Base-by-base conservation (phyloP, 53 echinoderm and acorn worm species). In the Temnopleurus reevesii region DNA sequence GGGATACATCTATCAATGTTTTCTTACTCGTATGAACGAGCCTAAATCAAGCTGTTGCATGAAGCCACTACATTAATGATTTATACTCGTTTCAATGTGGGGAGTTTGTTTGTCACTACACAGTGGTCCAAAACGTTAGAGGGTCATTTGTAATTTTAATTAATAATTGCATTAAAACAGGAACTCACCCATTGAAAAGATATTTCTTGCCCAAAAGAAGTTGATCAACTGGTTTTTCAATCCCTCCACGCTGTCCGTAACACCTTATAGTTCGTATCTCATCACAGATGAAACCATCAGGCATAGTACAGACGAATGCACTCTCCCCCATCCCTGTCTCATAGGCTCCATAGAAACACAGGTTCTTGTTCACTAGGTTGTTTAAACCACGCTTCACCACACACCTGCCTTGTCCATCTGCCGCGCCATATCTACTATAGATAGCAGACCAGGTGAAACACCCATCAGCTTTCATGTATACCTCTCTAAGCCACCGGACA, bases 281-380 rank as follows among this genome's bases (percentile, higher is more conserved):
- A 51, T 46, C 49, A 58, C 91, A 91, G 3, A 43, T 55, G 34
- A 65, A 81, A 4, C 29, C 45, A 26, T 36, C 29, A 12, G 91
- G 91, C 44, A 44, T 58, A 46, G 60, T 46, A 59, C 91, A 91
- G n/a, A 91, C 17, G 18, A 91, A 81, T 3, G 88, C 76, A 13
- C 87, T 91, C 28, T 77, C 29, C 34, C 91, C 91, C 87, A 88
- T 57, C 29, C 86, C 91, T 3, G 58, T 85, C 58, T 77, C 59
- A 26, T 80, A 60, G 30, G 83, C 84, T 2, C 91, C 88, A 61
- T 79, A 91, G 17, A 79, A 44, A 25, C 91, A 91, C 18, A 87
- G 8, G 25, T 66, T 47, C 10, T 66, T 18, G 71, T 66, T 34
- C n/a, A 12, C 0, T n/a, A 53, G 47, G 53, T 66, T 47, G 38